Conservation (phyloP, 2,888 invertebrate species). For the Hypolimnas misippus region DNA sequence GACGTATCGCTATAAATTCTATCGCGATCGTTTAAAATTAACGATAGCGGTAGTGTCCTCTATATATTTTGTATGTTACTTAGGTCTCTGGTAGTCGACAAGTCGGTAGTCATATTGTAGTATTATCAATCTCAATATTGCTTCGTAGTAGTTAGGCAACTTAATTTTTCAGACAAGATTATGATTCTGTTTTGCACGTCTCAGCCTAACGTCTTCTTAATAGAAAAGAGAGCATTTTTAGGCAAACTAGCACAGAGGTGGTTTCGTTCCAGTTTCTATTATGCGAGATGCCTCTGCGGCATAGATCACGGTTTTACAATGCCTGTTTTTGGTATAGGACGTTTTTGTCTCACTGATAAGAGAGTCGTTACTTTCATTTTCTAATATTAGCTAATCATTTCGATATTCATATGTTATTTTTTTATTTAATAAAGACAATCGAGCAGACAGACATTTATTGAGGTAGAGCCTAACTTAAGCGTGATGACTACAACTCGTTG, state of each 20-base stretch:
- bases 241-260: constrained; percentile 37
- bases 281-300: constrained; percentile 28
- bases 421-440: too few relatives aligned
- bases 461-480: too few relatives aligned
- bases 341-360: constrained; percentile 13
- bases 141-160: too few relatives aligned
- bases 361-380: neutral
- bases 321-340: constrained; percentile 28
- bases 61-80: too few relatives aligned
- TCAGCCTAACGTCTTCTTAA: neutral
- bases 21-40: too few relatives aligned
- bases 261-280: constrained; percentile 35
- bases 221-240: constrained; percentile 23
- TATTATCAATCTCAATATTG: too few relatives aligned
- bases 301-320: constrained; percentile 38
- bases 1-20: too few relatives aligned
- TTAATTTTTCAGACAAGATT: neutral
- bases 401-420: neutral
- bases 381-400: neutral
- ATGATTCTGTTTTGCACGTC: neutral
- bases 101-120: too few relatives aligned
- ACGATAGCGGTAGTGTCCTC: too few relatives aligned
- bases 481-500: too few relatives aligned
- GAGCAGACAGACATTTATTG: too few relatives aligned
- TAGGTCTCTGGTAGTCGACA: too few relatives aligned